A percentile compares a stretch with the other conserved stretches of the same genome.
phyloP scores from a whole-genome alignment of 2,113 vertebrate genomes.

The Neolamprologus devosi region DNA sequence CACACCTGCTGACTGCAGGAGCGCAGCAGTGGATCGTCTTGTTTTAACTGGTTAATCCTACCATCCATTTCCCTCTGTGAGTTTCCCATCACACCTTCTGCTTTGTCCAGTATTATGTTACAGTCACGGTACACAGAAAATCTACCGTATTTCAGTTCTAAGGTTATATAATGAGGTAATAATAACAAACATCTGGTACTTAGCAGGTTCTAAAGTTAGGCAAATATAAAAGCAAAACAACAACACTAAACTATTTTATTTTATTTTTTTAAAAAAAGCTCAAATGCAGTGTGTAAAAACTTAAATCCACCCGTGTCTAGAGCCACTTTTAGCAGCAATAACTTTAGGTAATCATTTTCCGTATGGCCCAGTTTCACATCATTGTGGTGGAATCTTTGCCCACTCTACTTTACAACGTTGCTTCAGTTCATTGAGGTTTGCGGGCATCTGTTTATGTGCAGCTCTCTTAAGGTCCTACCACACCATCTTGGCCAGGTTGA shows the following conservation, averaged over 20 bases:
- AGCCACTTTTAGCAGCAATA: not conserved
- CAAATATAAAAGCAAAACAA: not conserved
- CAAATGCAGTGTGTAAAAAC: not conserved
- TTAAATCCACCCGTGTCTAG: not conserved
- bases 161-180: fast-evolving
- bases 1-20: not conserved
- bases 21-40: not conserved
- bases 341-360: not conserved
- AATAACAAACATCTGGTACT: not conserved
- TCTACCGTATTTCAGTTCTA: not conserved
- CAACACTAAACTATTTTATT: not conserved
- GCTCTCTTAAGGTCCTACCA: not conserved
- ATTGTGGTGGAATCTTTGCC: not conserved
- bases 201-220: not conserved
- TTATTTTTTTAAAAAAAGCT: fast-evolving
- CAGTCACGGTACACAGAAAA: not conserved
- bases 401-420: not conserved
- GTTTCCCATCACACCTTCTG: not conserved
- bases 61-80: not conserved
- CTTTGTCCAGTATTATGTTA: not conserved
- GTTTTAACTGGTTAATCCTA: not conserved
- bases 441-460: fast-evolving
- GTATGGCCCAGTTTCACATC: fast-evolving
- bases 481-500: fast-evolving
- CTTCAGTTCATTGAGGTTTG: not conserved